Percentiles rank a stretch among this genome's conserved stretches.
Evolutionary conservation across 1,140 invertebrate species (phyloP).

Genomic region (Araneus ventricosus): DNA sequence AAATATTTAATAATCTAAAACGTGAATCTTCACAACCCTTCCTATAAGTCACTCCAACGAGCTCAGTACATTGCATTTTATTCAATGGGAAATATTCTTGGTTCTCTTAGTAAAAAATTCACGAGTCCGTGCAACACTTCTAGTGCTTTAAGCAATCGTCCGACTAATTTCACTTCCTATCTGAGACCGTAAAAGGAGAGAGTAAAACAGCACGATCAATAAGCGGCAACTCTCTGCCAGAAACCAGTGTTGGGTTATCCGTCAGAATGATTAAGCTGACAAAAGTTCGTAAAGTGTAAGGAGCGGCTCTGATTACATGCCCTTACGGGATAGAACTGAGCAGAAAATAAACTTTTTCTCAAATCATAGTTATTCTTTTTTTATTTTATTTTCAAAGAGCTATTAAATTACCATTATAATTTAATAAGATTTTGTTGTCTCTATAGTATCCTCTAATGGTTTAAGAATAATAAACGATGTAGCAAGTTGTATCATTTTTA

Average conservation of each 20-base stretch:
- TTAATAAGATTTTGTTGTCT: neutral
- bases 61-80: neutral
- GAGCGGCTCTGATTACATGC: neutral
- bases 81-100: neutral
- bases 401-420: neutral
- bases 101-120: neutral
- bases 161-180: conserved; percentile 29
- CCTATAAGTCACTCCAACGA: neutral
- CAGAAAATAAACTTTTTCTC: conserved; percentile 9
- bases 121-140: neutral
- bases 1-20: no score
- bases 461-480: neutral
- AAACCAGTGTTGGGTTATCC: conserved; percentile 38
- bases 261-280: conserved; percentile 46
- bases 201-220: conserved; percentile 43
- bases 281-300: conserved; percentile 40
- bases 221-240: conserved; percentile 28
- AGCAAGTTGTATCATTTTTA: no score
- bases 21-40: neutral
- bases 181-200: conserved; percentile 15
- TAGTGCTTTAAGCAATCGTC: neutral
- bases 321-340: neutral
- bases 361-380: neutral
- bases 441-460: neutral
- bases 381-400: neutral